A percentile compares a stretch with the other conserved stretches of the same genome.
These are phyloP conservation scores for Gambusia affinis DNA, from an alignment of 2,113 vertebrate species.

Conservation along the genomic window DNA sequence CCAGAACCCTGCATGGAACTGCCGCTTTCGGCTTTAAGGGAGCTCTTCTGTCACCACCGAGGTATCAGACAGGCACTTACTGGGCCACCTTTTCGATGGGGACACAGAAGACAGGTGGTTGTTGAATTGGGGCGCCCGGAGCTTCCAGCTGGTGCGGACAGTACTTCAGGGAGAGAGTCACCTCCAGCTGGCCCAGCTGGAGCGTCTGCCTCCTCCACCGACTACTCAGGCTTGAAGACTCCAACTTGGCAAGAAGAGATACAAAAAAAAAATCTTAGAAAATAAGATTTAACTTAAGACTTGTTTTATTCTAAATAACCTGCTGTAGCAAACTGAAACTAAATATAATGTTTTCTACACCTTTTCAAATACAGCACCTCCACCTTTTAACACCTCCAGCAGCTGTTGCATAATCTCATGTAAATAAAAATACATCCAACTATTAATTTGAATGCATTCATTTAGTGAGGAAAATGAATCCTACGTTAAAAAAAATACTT, in stretches of 20 bases:
- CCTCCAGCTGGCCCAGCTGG: constrained; percentile 60
- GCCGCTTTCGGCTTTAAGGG: no score
- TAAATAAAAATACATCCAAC: background rate
- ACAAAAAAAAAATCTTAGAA: background rate
- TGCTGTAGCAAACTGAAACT: background rate
- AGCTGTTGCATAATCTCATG: background rate
- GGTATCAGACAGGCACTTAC: constrained; percentile 58
- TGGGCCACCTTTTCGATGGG: constrained; percentile 67
- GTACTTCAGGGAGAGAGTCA: constrained; percentile 75
- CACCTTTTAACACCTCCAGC: no score
- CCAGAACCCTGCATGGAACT: background rate
- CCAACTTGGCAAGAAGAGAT: constrained; percentile 55
- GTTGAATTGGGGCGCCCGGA: constrained; percentile 51
- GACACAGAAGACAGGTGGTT: constrained; percentile 68
- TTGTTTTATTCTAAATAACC: background rate
- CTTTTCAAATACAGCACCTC: background rate
- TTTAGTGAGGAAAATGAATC: background rate
- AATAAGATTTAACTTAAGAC: background rate
- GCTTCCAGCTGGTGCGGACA: constrained; percentile 66
- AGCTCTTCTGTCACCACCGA: no score
- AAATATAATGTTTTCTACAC: background rate
- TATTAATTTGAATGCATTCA: background rate
- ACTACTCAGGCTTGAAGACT: constrained; percentile 48
- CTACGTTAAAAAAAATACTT: background rate
- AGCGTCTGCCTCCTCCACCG: constrained; percentile 73